Evolutionary conservation across 2,797 vertebrate genomes (phyloP).

Genomic region (Gobionotothen gibberifrons): DNA sequence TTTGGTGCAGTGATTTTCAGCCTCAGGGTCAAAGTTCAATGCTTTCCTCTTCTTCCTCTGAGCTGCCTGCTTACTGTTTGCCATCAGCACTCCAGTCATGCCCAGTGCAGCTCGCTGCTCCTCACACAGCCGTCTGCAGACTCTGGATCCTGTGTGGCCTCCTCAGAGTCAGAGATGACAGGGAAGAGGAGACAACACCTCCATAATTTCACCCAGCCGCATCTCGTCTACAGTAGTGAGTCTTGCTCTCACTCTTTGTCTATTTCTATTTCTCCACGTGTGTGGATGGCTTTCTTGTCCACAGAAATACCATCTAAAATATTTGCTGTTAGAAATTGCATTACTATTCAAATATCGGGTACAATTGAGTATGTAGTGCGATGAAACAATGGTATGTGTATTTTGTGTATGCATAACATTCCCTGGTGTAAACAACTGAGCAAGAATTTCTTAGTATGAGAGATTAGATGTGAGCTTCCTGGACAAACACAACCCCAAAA

Average conservation of each 20-base stretch:
- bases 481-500: too few relatives aligned
- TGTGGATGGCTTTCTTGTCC: constrained; percentile 37
- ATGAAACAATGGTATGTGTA: too few relatives aligned
- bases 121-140: constrained; percentile 18
- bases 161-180: constrained; percentile 40
- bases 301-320: constrained; percentile 21
- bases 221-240: constrained; percentile 14
- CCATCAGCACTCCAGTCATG: constrained; percentile 50
- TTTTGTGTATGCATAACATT: too few relatives aligned
- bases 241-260: not conserved
- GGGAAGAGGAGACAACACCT: constrained; percentile 8
- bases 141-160: constrained; percentile 44
- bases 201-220: constrained; percentile 42
- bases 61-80: constrained; percentile 39
- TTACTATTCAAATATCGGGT: too few relatives aligned
- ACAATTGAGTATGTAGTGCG: too few relatives aligned
- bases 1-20: constrained; percentile 29
- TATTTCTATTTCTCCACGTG: constrained; percentile 23
- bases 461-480: too few relatives aligned
- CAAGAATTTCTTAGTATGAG: too few relatives aligned
- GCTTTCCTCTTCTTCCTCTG: constrained; percentile 46
- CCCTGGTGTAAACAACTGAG: too few relatives aligned
- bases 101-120: constrained; percentile 34
- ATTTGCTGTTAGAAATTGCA: not conserved
- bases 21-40: constrained; percentile 47